phyloP scores from a whole-genome alignment of 2,888 invertebrate species.

The Bombylius discolor region DNA sequence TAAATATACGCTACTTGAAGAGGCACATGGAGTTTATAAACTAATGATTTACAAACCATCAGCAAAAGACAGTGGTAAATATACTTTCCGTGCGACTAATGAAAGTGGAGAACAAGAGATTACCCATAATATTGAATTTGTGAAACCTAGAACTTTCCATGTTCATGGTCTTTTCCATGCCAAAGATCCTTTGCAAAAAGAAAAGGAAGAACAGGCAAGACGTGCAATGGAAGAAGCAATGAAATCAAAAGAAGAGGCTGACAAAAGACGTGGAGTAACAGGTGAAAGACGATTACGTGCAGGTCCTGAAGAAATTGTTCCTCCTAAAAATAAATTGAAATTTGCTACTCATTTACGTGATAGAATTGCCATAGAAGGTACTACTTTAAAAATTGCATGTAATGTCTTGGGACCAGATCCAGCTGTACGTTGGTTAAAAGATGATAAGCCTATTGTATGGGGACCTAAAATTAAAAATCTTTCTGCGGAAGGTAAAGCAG shows the following conservation, averaged over 20 bases:
- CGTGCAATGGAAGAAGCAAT: constrained; percentile 32
- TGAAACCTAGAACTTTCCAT: constrained; percentile 40
- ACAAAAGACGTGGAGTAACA: constrained; percentile 24
- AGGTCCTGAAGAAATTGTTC: constrained; percentile 24
- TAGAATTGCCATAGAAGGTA: constrained; percentile 60
- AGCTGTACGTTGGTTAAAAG: constrained; percentile 60
- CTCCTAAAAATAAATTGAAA: constrained; percentile 32
- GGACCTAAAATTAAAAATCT: constrained; percentile 46
- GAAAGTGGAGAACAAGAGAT: constrained; percentile 45
- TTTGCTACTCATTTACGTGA: constrained; percentile 69
- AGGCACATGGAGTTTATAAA: constrained; percentile 39
- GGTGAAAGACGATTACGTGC: constrained; percentile 16
- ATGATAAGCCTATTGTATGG: constrained; percentile 47
- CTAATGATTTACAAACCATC: constrained; percentile 43
- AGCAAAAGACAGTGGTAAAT: constrained; percentile 50
- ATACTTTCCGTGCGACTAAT: constrained; percentile 57
- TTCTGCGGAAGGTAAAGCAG: constrained; percentile 55
- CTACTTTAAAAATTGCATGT: constrained; percentile 63
- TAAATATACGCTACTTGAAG: constrained; percentile 32
- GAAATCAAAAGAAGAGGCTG: constrained; percentile 33
- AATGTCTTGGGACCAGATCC: constrained; percentile 62
- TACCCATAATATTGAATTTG: constrained; percentile 38
- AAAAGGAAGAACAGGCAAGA: constrained; percentile 28
- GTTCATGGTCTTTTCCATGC: constrained; percentile 34
- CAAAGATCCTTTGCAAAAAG: constrained; percentile 26